Evolutionary conservation across 1,140 invertebrate genomes (phyloP), one percentile per base, ranked within the genome.

Genomic region (Drosophila miranda): DNA sequence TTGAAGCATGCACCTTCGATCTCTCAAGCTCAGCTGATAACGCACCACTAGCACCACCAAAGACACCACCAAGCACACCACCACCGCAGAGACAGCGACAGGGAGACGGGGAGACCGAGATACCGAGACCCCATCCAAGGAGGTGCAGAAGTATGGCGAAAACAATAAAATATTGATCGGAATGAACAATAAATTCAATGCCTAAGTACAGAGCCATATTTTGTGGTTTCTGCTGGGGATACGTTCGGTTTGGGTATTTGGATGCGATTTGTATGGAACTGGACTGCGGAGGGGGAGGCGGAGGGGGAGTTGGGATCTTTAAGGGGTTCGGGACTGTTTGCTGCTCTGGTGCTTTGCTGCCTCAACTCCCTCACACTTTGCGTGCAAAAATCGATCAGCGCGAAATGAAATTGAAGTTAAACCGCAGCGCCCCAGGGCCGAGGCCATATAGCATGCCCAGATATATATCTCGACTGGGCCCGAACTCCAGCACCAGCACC

Each of bases 341-440:
- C 19, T 19, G 19, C 19, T 19, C 2, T 19, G 8, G 13, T 26
- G 19, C 57, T 13, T 5, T 38, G 34, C 34, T 38, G 34, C 34
- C 9, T 38, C 4, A 77, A 81, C 77, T 84, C 81, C 82, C 81
- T 86, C 82, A 86, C 82, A 87, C 82, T 86, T 86, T 86, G 82
- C 82, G 78, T 86, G 82, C 82, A 82, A 86, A 88, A 87, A 87
- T 88, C 82, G 83, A 87, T 87, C 82, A 87, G 83, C 64, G 63
- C 75, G 59, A 88, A 87, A 88, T 87, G 82, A 88, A 87, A 87
- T 87, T 87, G 82, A 87, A 87, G 78, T 88, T 87, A 63, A 82
- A 86, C 75, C 53, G 66, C 71, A 71, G 44, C 51, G 82, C 82
- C 75, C 51, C 60, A 67, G 75, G 75, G 44, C 75, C 67, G 54